Conservation (phyloP, 2,888 invertebrate genomes). For the Dicranocentrus wangi region DNA sequence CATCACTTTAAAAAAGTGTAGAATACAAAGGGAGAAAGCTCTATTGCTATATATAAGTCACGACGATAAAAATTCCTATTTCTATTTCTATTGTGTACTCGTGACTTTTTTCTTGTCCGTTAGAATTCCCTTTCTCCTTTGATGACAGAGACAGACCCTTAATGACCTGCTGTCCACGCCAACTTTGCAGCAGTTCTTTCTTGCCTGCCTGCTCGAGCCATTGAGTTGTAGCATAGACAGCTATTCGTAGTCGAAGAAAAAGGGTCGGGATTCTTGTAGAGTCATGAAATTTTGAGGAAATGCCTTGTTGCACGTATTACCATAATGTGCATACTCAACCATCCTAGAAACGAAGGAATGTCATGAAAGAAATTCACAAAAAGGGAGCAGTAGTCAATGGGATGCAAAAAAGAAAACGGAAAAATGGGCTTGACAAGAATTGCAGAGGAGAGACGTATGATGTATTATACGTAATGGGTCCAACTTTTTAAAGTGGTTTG, state of each 20-base stretch:
- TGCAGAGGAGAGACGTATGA: slow-evolving; percentile 10
- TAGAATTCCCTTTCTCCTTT: slow-evolving; percentile 8
- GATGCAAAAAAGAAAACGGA: slow-evolving; percentile 18
- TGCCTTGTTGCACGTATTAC: background rate
- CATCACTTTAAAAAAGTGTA: background rate
- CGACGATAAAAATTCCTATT: background rate
- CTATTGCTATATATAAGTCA: background rate
- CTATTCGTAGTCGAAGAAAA: background rate
- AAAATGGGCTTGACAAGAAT: slow-evolving; percentile 37
- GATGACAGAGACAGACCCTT: background rate
- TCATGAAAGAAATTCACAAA: too few relatives aligned
- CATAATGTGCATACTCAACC: background rate
- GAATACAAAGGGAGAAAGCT: slow-evolving; percentile 16
- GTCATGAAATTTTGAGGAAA: slow-evolving; percentile 8
- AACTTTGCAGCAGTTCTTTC: too few relatives aligned
- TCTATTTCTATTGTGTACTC: background rate
- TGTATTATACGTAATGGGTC: slow-evolving; percentile 24
- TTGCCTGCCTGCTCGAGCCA: too few relatives aligned
- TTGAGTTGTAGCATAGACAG: too few relatives aligned
- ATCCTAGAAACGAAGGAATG: background rate
- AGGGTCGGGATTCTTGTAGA: background rate
- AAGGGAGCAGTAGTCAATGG: background rate
- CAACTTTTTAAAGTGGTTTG: slow-evolving; percentile 25
- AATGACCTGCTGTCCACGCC: slow-evolving; percentile 1
- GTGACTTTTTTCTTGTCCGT: background rate